phyloP scores from a whole-genome alignment of 2,888 invertebrate species.

The Sipha maydis region DNA sequence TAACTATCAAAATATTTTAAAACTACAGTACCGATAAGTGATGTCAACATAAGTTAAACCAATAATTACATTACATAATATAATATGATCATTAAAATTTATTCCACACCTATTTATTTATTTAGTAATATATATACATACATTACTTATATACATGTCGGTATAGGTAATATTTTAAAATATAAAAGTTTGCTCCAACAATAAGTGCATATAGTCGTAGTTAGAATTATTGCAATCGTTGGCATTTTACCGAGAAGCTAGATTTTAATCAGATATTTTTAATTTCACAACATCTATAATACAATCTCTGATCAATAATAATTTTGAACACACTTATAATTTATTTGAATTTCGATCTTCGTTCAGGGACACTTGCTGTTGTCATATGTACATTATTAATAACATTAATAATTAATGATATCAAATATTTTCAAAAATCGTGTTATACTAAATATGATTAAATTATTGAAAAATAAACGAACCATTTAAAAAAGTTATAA shows the following conservation, averaged over 20 bases:
- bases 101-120: no score
- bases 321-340: not conserved
- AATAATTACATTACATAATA: constrained; percentile 34
- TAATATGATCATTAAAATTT: no score
- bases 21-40: not conserved
- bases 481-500: not conserved
- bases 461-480: not conserved
- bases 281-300: not conserved
- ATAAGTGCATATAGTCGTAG: not conserved
- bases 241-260: constrained; percentile 10
- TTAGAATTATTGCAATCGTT: constrained; percentile 6
- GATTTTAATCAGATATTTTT: constrained; percentile 25
- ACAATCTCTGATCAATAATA: not conserved
- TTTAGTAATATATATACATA: no score
- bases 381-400: not conserved
- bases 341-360: not conserved
- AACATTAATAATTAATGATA: not conserved
- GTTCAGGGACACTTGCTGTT: constrained; percentile 36
- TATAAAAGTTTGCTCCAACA: not conserved
- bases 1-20: not conserved
- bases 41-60: not conserved
- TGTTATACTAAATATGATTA: not conserved
- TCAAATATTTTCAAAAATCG: not conserved
- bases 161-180: not conserved
- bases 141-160: not conserved